These are phyloP conservation scores for Eucera pruinosa DNA, from an alignment of 2,888 invertebrate genomes.

Conservation along the genomic window DNA sequence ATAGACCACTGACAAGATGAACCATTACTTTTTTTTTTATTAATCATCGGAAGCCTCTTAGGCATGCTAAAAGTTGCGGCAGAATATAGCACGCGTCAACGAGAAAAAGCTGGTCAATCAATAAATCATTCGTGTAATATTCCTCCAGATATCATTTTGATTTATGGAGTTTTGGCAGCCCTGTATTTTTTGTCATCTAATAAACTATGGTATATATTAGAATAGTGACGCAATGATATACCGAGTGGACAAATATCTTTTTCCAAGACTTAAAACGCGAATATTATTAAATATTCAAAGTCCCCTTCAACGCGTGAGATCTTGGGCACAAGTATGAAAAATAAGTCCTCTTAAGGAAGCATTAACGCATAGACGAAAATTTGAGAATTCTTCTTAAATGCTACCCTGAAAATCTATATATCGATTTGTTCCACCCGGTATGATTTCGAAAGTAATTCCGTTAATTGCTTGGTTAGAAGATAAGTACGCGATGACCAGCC, in stretches of 20 bases:
- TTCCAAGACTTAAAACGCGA: neutral
- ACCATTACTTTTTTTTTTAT: neutral
- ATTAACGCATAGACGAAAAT: conserved; percentile 22
- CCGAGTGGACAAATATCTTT: conserved; percentile 19
- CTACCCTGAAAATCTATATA: conserved; percentile 16
- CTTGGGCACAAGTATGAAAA: conserved; percentile 35
- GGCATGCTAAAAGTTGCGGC: conserved; percentile 24
- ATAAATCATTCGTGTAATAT: conserved; percentile 40
- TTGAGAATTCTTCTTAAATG: conserved; percentile 18
- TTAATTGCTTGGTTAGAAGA: conserved; percentile 31
- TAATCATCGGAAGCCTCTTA: conserved; percentile 42
- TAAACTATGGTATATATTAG: conserved; percentile 48
- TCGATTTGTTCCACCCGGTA: conserved; percentile 29
- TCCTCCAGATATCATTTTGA: conserved; percentile 8
- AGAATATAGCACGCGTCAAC: conserved; percentile 23
- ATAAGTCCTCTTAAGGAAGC: conserved; percentile 33
- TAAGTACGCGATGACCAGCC: conserved; percentile 56
- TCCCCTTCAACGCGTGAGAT: neutral
- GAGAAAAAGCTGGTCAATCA: conserved; percentile 37
- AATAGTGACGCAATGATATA: conserved; percentile 19
- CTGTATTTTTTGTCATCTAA: conserved; percentile 45
- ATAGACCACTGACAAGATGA: conserved; percentile 28
- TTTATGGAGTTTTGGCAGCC: conserved; percentile 50
- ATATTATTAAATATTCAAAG: neutral
- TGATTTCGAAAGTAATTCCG: conserved; percentile 17